These are phyloP conservation scores for Pipistrellus pygmaeus DNA, from an alignment of 2,797 vertebrate genomes.

Conservation along the genomic window DNA sequence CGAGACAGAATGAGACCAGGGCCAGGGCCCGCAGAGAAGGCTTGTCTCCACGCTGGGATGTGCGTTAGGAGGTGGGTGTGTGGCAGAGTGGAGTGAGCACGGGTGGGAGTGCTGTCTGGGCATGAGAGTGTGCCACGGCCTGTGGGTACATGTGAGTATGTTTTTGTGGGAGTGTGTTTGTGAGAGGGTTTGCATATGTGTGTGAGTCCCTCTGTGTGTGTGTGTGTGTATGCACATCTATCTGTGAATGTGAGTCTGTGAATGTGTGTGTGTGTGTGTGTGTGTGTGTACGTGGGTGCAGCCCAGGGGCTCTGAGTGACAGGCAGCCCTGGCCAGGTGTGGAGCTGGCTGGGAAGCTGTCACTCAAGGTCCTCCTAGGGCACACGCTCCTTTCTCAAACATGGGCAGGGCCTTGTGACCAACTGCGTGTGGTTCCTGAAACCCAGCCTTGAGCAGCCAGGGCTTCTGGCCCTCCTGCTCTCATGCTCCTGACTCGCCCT, in stretches of 20 bases:
- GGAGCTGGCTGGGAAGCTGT: not conserved
- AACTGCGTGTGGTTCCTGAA: not conserved
- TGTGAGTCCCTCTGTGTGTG: no score
- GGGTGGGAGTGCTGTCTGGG: no score
- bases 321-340: rapidly evolving
- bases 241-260: not conserved
- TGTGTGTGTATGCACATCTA: no score
- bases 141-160: no score
- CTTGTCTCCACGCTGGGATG: not conserved
- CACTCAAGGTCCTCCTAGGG: not conserved
- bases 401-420: not conserved
- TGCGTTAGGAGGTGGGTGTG: not conserved
- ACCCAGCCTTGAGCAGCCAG: no score
- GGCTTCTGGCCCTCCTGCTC: no score
- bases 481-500: not conserved
- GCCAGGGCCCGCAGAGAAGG: no score
- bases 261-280: rapidly evolving
- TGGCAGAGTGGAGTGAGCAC: not conserved
- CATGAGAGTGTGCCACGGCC: no score
- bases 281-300: rapidly evolving
- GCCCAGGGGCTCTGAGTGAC: not conserved
- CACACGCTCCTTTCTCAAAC: not conserved
- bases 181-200: no score
- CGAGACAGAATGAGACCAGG: not conserved
- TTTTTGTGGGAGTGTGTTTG: no score